Evolutionary conservation across 2,113 vertebrate genomes (phyloP).

Genomic region (Equus quagga): DNA sequence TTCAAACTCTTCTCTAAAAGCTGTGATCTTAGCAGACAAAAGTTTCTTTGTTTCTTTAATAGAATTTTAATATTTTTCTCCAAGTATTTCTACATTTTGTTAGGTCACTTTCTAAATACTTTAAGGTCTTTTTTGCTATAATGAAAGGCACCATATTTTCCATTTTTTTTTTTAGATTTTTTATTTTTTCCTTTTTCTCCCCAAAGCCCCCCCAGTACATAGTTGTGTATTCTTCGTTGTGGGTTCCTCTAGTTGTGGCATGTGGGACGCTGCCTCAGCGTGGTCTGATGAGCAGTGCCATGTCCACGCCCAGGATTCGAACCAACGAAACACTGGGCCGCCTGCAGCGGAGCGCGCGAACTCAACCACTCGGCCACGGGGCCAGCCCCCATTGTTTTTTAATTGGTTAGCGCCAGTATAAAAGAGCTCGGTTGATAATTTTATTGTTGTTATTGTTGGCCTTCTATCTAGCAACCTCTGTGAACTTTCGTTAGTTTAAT

Average conservation of each 20-base stretch:
- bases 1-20: not conserved
- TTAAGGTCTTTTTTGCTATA: not conserved
- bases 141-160: constrained; percentile 17
- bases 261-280: no score
- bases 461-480: not conserved
- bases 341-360: no score
- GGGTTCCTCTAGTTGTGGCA: no score
- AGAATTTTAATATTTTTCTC: not conserved
- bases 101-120: not conserved
- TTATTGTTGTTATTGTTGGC: not conserved
- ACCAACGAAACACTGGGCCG: no score
- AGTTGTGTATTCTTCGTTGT: no score
- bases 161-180: not conserved
- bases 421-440: not conserved
- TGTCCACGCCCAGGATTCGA: no score
- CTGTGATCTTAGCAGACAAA: not conserved
- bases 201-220: no score
- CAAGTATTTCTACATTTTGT: not conserved
- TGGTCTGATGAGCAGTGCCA: no score
- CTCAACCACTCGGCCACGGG: no score
- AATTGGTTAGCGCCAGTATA: not conserved
- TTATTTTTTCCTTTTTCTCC: no score
- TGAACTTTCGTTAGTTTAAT: constrained; percentile 28
- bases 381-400: not conserved
- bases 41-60: not conserved